Evolutionary conservation across 1,140 invertebrate genomes (phyloP).

Genomic region (Anagrus nilaparvatae): DNA sequence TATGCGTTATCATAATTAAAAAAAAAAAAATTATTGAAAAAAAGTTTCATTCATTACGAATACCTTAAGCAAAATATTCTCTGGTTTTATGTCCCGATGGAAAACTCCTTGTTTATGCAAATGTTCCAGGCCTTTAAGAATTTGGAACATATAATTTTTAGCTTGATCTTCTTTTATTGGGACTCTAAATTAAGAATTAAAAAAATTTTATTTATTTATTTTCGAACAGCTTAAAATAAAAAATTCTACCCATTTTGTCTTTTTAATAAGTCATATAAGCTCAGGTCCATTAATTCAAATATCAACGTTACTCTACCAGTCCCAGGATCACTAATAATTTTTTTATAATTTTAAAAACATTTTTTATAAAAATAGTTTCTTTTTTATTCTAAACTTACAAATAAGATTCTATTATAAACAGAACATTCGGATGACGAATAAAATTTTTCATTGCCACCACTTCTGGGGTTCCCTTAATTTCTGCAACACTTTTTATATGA

Average conservation of each 20-base stretch:
- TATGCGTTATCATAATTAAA: conserved; percentile 17
- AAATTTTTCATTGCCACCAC: conserved; percentile 51
- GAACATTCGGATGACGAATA: conserved; percentile 48
- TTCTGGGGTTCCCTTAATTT: conserved; percentile 50
- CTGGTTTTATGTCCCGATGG: conserved; percentile 61
- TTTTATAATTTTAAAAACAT: conserved; percentile 3
- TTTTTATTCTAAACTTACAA: too few relatives aligned
- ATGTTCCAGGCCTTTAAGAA: conserved; percentile 45
- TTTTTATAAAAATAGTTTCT: background rate
- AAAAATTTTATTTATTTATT: conserved; percentile 3
- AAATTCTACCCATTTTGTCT: conserved; percentile 34
- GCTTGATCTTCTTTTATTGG: conserved; percentile 36
- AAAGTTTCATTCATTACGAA: conserved; percentile 10
- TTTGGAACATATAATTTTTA: conserved; percentile 46
- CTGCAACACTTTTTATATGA: conserved; percentile 37
- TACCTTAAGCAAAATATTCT: conserved; percentile 55
- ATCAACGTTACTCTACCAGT: conserved; percentile 49
- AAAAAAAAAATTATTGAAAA: conserved; percentile 1
- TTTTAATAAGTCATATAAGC: conserved; percentile 55
- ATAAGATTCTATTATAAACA: conserved; percentile 51
- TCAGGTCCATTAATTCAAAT: conserved; percentile 62
- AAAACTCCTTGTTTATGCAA: conserved; percentile 54
- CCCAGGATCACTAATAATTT: conserved; percentile 37
- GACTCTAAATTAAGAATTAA: conserved; percentile 24
- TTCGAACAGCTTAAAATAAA: too few relatives aligned